Conservation (phyloP, 2,797 vertebrate species). For the Acanthis flammea region DNA sequence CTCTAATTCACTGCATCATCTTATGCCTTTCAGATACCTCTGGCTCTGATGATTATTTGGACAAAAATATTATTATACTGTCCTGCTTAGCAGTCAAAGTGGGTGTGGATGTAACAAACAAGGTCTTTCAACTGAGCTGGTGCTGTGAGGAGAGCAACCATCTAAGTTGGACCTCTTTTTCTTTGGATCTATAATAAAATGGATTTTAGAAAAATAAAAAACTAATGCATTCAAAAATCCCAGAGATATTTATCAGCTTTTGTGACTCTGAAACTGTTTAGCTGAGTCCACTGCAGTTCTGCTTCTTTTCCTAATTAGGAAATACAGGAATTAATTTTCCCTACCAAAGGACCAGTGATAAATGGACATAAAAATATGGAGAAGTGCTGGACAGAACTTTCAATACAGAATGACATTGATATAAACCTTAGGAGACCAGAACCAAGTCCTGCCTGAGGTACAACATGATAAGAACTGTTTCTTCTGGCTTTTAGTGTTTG, state of each 20-base stretch:
- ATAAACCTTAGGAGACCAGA: constrained; percentile 22
- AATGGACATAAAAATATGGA: not conserved
- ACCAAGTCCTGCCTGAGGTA: constrained; percentile 8
- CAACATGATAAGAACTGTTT: not conserved
- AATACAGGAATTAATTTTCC: constrained; percentile 40
- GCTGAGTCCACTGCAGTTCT: not conserved
- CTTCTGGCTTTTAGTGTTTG: constrained; percentile 34
- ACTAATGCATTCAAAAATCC: not conserved
- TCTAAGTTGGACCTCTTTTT: not conserved
- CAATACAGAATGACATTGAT: not conserved
- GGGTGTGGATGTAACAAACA: not conserved
- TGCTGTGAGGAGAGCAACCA: not conserved
- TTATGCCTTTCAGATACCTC: not conserved
- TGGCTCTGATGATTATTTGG: not conserved
- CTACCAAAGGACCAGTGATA: constrained; percentile 4
- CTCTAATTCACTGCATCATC: not conserved
- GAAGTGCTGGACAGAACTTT: not conserved
- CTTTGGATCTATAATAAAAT: not conserved
- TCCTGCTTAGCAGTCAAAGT: not conserved
- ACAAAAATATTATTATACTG: not conserved
- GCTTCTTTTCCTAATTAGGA: constrained; percentile 68
- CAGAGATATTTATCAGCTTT: not conserved
- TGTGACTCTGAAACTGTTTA: not conserved
- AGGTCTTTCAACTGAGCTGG: not conserved
- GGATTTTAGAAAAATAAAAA: not conserved